Percentiles rank a stretch among this genome's conserved stretches.
phyloP scores from a whole-genome alignment of 2,888 invertebrate genomes.

The Aspidapion aeneum region DNA sequence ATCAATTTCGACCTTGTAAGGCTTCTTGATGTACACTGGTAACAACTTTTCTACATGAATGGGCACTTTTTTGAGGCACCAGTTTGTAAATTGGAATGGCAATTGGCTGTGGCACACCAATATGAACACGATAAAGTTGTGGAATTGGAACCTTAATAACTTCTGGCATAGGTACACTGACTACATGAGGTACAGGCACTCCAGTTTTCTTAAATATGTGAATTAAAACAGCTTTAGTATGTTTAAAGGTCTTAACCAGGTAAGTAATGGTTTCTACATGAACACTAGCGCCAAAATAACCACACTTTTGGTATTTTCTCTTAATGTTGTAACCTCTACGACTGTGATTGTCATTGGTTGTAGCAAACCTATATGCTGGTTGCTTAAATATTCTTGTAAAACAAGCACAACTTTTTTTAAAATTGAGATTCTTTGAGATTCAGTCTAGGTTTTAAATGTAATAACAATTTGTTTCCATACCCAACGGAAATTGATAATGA shows the following conservation, averaged over 20 bases:
- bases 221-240: constrained; percentile 65
- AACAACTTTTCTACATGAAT: constrained; percentile 71
- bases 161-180: constrained; percentile 67
- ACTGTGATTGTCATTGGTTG: constrained; percentile 28
- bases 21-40: constrained; percentile 68
- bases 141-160: constrained; percentile 69
- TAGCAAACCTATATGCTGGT: too few species aligned
- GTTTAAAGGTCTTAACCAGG: constrained; percentile 61
- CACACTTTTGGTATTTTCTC: constrained; percentile 48
- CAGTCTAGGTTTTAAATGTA: too few species aligned
- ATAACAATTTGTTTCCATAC: too few species aligned
- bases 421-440: too few species aligned
- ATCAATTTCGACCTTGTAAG: constrained; percentile 71
- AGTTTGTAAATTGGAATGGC: constrained; percentile 70
- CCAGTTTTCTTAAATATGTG: constrained; percentile 70
- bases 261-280: constrained; percentile 49
- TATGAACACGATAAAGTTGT: constrained; percentile 71
- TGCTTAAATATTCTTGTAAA: too few species aligned
- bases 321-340: constrained; percentile 49
- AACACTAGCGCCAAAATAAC: constrained; percentile 57
- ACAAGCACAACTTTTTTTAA: too few species aligned
- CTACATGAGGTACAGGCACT: constrained; percentile 68
- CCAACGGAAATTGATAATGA: too few species aligned
- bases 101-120: constrained; percentile 67
- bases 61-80: constrained; percentile 68